These are phyloP conservation scores for Corvus cornix DNA, from an alignment of 2,113 vertebrate genomes.

Conservation along the genomic window DNA sequence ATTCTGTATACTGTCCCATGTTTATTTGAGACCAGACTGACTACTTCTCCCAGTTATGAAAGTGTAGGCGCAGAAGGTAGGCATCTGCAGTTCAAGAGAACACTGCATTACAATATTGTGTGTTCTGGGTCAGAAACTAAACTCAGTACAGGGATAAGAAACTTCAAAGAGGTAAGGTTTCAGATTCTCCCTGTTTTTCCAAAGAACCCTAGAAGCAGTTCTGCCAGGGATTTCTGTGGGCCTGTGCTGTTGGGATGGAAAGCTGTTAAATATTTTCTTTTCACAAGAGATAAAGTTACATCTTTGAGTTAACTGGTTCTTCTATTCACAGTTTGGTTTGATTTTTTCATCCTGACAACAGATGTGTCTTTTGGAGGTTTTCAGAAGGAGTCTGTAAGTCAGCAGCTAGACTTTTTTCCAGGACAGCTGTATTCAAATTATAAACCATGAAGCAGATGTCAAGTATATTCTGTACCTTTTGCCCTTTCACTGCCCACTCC, in stretches of 20 bases:
- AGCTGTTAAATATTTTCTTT: neutral
- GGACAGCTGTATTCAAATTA: slow-evolving; percentile 43
- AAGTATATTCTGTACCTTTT: neutral
- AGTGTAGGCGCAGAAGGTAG: neutral
- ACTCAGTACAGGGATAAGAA: neutral
- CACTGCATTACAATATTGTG: neutral
- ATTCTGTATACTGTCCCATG: neutral
- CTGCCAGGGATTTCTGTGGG: neutral
- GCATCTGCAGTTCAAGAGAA: neutral
- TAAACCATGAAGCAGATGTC: neutral
- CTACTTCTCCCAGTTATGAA: neutral
- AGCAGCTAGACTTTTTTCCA: neutral
- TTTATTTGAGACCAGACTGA: neutral
- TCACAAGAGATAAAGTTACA: neutral
- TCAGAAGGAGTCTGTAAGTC: neutral
- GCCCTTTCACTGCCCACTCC: slow-evolving; percentile 2
- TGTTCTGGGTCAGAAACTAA: neutral
- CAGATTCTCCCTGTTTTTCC: neutral
- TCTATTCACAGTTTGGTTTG: slow-evolving; percentile 21
- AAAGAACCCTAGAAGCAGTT: neutral
- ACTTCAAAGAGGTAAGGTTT: neutral
- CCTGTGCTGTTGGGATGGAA: neutral
- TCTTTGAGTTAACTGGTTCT: neutral
- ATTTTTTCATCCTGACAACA: neutral
- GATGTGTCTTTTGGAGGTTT: neutral